Conservation (phyloP, 2,113 vertebrate genomes). For the Mohoua ochrocephala region DNA sequence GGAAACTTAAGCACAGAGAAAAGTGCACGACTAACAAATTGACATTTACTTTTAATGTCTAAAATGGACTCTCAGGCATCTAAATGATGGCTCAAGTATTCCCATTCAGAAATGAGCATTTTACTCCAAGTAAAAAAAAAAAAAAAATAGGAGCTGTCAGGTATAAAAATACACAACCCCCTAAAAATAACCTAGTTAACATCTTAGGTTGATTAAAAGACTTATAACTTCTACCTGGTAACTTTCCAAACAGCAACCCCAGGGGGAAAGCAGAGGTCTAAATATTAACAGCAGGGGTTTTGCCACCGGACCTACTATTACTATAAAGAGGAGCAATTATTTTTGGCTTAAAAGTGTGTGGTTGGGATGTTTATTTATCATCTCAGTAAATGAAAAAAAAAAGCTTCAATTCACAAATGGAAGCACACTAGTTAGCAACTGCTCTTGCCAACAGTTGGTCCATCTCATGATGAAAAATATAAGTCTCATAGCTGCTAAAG, state of each 20-base stretch:
- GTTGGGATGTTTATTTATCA: neutral
- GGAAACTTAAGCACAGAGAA: neutral
- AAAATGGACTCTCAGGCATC: neutral
- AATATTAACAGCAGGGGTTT: neutral
- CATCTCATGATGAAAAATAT: neutral
- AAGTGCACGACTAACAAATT: neutral
- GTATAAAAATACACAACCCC: neutral
- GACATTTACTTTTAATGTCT: neutral
- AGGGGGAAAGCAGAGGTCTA: neutral
- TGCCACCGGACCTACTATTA: neutral
- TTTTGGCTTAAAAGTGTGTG: neutral
- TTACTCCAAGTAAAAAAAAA: neutral
- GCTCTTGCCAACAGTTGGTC: neutral
- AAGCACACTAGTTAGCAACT: neutral
- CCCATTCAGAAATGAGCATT: neutral
- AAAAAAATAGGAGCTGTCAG: neutral
- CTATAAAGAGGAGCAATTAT: neutral
- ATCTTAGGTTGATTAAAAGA: neutral
- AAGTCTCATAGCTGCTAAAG: neutral
- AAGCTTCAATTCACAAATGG: neutral
- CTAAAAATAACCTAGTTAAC: neutral
- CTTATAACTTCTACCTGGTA: neutral
- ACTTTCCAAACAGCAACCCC: neutral
- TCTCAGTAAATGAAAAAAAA: neutral
- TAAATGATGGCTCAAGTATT: neutral